Base-by-base conservation (phyloP, 2,797 vertebrate genomes). In the Luscinia megarhynchos region DNA sequence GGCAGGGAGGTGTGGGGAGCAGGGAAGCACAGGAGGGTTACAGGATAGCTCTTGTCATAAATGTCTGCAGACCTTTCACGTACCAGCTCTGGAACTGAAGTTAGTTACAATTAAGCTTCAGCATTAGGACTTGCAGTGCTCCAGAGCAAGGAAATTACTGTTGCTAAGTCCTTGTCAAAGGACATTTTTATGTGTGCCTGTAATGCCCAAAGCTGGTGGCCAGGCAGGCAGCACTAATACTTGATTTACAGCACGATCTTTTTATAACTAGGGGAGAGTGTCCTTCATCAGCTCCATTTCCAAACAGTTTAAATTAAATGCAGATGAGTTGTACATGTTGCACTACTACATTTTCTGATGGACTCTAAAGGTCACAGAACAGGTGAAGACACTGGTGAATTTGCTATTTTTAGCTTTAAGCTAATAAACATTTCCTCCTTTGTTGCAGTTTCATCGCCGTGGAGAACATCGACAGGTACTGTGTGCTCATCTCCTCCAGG, bases 401-500 rank as follows among this genome's bases (percentile, higher is more conserved):
- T 81, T 55, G 67, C 32, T 67, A 1, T 3, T 75, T 83, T 83
- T 50, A 69, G n/a, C 81, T 86, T 74, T 16, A 27, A 22, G 22
- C 14, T 17, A 15, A 1, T 46, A 4, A 4, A 18, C 27, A 29
- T 29, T 95, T 21, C 24, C 30, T 15, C 62, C 22, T 50, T 6
- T 9, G n/a, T 2, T 91, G 43, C 84, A 99, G 99, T 96, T 99
- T 99, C 96, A 99, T 99, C 3, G 99, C 99, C 0, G 99, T 99
- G 93, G 99, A 99, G 96, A 98, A 98, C 83, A 99, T 98, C 4
- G 99, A 99, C 97, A 98, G 98, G 93, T 99, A 99, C 94, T 99
- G 98, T 1, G 99, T 99, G 83, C 98, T 99, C 92, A 99, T 99
- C 97, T 99, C 99, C 85, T 99, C 99, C 48, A 99, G 99, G 95